Evolutionary conservation across 1,140 invertebrate genomes (phyloP), one percentile per base, ranked within the genome.

Genomic region (Adoxophyes honmai): DNA sequence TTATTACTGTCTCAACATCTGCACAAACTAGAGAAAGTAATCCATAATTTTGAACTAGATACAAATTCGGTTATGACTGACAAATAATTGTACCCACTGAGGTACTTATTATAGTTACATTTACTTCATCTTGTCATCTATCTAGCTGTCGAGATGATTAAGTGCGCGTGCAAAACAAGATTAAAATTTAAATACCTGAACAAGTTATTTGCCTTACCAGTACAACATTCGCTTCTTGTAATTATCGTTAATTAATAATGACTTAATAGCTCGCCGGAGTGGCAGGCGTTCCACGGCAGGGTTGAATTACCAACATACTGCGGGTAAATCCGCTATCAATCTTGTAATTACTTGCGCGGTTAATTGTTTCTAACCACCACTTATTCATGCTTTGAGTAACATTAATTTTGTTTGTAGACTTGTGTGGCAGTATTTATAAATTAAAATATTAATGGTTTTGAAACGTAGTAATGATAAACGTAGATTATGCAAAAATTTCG

Each of bases 231-330:
- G 35, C 34, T 54, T 18, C 34, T 18, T 52, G 51, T 34, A 52
- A 52, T 34, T 52, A 52, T 28, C 33, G 51, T 35, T 52, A 52
- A 52, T 52, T 52, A 52, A 35, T 52, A 35, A 52, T 52, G 51
- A 34, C 51, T 52, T 52, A 52, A 52, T 52, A 52, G 51, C 42
- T n/a, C 34, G 51, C 33, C 13, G 14, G 33, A 34, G 51, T 35
- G 28, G 51, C 51, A 15, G 33, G 34, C 51, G 15, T 52, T 13
- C 28, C 42, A 28, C 16, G 18, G 42, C 42, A 28, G 42, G 18
- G 42, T 48, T 48, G 42, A 48, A 48, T 48, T 48, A 48, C 42
- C 42, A 48, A n/a, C 42, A 10, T 16, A 48, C 42, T 48, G 42
- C 42, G 42, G 42, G 42, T 28, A 48, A 48, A 48, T 48, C 42